Evolutionary conservation across 2,888 invertebrate species (phyloP), one percentile per base, ranked within the genome.

Genomic region (Eustalomyia histrio): DNA sequence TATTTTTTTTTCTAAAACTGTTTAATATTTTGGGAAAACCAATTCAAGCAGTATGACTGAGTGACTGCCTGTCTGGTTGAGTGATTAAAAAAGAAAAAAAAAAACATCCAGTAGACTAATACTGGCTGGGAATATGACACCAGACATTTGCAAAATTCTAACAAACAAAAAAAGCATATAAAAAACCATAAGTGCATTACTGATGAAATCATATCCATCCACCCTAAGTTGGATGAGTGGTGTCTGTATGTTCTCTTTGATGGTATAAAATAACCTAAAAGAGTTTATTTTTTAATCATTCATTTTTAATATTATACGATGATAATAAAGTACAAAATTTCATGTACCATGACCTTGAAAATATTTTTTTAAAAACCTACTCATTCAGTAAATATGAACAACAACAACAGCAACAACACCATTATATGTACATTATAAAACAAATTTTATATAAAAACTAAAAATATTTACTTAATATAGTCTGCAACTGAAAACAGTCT

Each of bases 311-410:
- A 67, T 67, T 50, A 29, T 47, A 47, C n/a, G 14, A 67, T 50
- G n/a, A 61, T 57, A 55, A 67, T 17, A 61, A 43, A 63, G 24
- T 24, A 63, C 18, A 29, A 50, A 52, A 50, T 35, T 72, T 67
- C 63, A 76, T 39, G 50, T 47, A 63, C 60, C 73, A 80, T 80
- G 89, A 88, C 88, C 88, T 88, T 88, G 88, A 89, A 88, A 88
- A 86, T 88, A 89, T 88, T 88, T 85, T 29, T 29, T 29, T 29
- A 88, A 86, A 71, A 75, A 82, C 53, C 80, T 76, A 80, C 68
- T 78, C 78, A 78, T 78, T 74, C 67, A 71, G 74, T 61, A 81
- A 79, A 78, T 55, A 57, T 58, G 14, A 55, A 53, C 53, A 72
- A 72, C 55, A 63, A 17, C 75, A 35, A 67, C 58, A 55, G 33